A percentile compares a stretch with the other conserved stretches of the same genome.
Evolutionary conservation across 2,888 invertebrate species (phyloP).

Genomic region (Chymomyza procnemis): DNA sequence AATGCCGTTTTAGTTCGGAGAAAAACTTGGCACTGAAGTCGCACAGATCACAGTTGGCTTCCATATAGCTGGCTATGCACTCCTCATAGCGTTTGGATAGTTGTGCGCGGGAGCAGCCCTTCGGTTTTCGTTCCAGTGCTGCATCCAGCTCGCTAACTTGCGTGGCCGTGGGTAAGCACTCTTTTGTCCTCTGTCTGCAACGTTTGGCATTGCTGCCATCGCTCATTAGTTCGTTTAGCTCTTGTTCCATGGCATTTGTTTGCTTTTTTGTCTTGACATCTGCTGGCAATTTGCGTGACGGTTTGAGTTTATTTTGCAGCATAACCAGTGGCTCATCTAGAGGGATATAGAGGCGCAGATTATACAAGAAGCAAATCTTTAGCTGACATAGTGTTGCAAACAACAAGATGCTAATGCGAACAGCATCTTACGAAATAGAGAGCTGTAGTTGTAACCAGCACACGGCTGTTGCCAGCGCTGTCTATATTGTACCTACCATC

Average conservation of each 20-base stretch:
- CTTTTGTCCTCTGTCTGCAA: neutral
- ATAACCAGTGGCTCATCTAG: constrained; percentile 58
- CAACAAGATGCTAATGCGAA: too few species aligned
- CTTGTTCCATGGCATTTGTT: constrained; percentile 36
- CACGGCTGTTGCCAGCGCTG: neutral
- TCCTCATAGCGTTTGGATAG: constrained; percentile 60
- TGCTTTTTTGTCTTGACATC: constrained; percentile 16
- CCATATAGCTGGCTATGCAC: constrained; percentile 64
- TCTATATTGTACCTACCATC: neutral
- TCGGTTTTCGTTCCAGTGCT: constrained; percentile 55
- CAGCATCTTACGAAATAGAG: too few species aligned
- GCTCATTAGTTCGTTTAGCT: constrained; percentile 46
- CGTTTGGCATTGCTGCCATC: constrained; percentile 18
- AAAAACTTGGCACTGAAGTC: constrained; percentile 58
- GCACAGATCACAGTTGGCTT: constrained; percentile 70
- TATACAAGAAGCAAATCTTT: too few species aligned
- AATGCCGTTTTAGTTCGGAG: constrained; percentile 65
- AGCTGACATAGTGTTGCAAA: too few species aligned
- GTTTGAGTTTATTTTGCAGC: constrained; percentile 49
- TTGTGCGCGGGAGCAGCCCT: constrained; percentile 61
- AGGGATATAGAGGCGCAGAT: too few species aligned
- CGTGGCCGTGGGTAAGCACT: constrained; percentile 10
- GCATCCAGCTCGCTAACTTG: constrained; percentile 48
- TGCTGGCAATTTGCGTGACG: constrained; percentile 34
- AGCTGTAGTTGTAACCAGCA: too few species aligned